Conservation (phyloP, 1,140 invertebrate genomes). For the Apis laboriosa region DNA sequence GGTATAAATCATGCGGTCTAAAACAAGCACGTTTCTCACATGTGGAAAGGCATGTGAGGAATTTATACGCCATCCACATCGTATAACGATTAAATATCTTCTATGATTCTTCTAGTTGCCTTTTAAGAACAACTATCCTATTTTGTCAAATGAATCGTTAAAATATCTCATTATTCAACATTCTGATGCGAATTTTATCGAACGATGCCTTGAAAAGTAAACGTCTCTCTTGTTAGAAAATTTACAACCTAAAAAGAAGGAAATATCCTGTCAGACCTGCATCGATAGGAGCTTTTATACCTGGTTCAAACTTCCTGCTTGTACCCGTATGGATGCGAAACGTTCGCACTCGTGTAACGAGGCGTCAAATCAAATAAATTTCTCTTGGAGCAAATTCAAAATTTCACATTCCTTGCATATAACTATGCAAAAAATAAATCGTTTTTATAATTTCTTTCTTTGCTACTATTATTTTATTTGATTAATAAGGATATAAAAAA, state of each 20-base stretch:
- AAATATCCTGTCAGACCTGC: slow-evolving; percentile 2
- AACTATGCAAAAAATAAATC: slow-evolving; percentile 55
- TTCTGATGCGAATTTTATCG: not conserved
- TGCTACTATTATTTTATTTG: not conserved
- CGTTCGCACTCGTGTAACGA: slow-evolving; percentile 13
- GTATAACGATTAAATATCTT: not conserved
- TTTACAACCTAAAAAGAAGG: not conserved
- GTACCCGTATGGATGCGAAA: slow-evolving; percentile 8
- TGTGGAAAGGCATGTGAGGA: not conserved
- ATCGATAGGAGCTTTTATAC: slow-evolving; percentile 16
- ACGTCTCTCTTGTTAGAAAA: not conserved
- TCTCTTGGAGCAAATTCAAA: slow-evolving; percentile 57
- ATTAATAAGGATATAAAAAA: too few species aligned
- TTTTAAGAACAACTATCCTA: not conserved
- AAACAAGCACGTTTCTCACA: not conserved
- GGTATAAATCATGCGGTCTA: slow-evolving; percentile 2
- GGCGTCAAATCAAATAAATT: slow-evolving; percentile 34
- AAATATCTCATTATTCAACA: not conserved
- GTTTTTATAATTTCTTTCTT: slow-evolving; percentile 44
- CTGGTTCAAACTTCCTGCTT: not conserved
- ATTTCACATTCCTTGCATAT: slow-evolving; percentile 58
- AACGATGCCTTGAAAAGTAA: not conserved
- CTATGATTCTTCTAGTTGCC: not conserved
- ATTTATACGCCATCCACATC: not conserved
- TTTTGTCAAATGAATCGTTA: not conserved